Percentiles rank a stretch among this genome's conserved stretches.
phyloP scores from a whole-genome alignment of 1,140 invertebrate genomes.

The Trichomalopsis sarcophagae region DNA sequence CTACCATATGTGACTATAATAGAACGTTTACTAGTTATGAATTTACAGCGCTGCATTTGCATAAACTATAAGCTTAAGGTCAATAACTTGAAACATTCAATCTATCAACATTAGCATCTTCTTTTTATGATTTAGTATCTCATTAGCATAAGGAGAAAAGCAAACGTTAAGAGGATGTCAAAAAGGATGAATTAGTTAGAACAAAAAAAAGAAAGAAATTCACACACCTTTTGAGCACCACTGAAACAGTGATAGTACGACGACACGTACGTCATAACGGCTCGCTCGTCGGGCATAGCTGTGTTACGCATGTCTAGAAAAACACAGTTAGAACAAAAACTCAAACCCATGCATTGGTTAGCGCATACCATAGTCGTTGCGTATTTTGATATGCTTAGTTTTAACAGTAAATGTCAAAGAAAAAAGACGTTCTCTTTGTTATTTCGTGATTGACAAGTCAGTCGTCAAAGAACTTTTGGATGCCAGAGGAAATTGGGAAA shows the following conservation, averaged over 20 bases:
- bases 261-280: conserved; percentile 99
- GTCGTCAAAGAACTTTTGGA: conserved; percentile 14
- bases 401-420: not conserved
- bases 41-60: not conserved
- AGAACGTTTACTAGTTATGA: too few relatives aligned
- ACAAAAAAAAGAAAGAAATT: conserved; percentile 55
- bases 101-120: not conserved
- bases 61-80: not conserved
- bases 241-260: conserved; percentile 99
- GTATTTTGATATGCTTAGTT: conserved; percentile 4
- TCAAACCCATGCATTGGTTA: conserved; percentile 72
- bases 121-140: not conserved
- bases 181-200: conserved; percentile 21
- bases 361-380: conserved; percentile 3
- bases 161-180: not conserved
- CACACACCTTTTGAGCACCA: conserved; percentile 97
- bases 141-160: conserved; percentile 8
- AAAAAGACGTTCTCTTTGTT: conserved; percentile 22
- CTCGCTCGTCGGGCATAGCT: conserved; percentile 98
- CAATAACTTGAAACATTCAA: not conserved
- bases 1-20: not conserved
- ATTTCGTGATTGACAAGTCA: conserved; percentile 14
- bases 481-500: not conserved
- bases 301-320: conserved; percentile 97
- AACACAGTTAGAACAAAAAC: conserved; percentile 70